phyloP scores from a whole-genome alignment of 2,797 vertebrate genomes.

The Dendrocincla tyrannina region DNA sequence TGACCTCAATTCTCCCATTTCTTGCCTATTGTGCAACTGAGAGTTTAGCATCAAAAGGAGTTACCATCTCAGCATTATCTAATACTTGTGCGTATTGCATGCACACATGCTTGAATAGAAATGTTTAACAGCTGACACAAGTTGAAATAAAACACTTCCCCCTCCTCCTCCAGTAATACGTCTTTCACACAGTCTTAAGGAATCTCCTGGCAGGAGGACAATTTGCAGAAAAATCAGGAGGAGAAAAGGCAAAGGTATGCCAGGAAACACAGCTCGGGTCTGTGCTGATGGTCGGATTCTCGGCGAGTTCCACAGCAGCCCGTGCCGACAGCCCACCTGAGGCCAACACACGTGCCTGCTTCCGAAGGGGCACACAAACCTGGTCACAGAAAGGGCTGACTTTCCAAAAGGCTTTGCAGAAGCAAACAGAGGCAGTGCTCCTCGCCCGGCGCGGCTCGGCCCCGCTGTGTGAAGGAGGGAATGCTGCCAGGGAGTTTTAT shows the following conservation, averaged over 20 bases:
- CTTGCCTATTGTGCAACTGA: slow-evolving; percentile 35
- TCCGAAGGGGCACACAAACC: neutral
- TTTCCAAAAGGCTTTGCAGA: neutral
- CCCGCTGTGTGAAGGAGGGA: accelerated
- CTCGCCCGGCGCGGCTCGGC: accelerated
- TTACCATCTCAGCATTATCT: slow-evolving; percentile 25
- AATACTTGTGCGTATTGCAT: neutral
- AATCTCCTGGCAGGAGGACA: slow-evolving; percentile 15
- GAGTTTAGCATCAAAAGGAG: slow-evolving; percentile 18
- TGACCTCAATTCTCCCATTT: slow-evolving; percentile 26
- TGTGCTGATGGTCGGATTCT: neutral
- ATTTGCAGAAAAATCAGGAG: neutral
- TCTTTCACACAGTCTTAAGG: neutral
- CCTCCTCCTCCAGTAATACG: neutral
- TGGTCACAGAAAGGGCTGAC: neutral
- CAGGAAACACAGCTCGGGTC: neutral
- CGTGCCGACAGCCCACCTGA: neutral
- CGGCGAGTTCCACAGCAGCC: neutral
- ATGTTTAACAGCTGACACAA: slow-evolving; percentile 24
- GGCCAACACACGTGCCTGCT: neutral
- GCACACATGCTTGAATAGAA: neutral
- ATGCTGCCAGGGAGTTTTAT: neutral
- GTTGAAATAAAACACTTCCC: slow-evolving; percentile 23
- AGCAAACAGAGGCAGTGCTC: neutral
- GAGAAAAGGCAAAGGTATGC: neutral